Evolutionary conservation across 1,140 invertebrate species (phyloP), one percentile per base, ranked within the genome.

Genomic region (Hycleus phaleratus): DNA sequence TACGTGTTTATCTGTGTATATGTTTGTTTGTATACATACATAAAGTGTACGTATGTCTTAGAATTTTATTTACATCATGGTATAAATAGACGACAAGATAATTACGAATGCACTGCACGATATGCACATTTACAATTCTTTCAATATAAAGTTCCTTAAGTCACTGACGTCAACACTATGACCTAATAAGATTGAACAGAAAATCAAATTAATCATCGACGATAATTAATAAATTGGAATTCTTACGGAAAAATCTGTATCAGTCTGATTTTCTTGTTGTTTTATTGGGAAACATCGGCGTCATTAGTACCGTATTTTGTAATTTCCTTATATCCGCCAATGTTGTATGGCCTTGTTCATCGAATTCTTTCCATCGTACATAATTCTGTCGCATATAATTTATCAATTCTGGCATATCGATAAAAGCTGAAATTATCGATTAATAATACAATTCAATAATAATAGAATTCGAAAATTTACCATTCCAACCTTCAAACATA

Each of bases 401-500:
- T 48, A 95, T 84, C 60, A 95, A 78, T 76, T 95, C 91, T 1
- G 92, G 92, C 79, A 95, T 87, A 73, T 95, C 91, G 68, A 93
- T 89, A 73, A 95, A 93, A 49, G 87, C 93, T 96, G 73, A 38
- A 81, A 79, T 38, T 57, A 64, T 12, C 10, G 4, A 9, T 54
- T 18, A 52, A 45, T 49, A 49, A 38, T 26, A 40, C 12, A 32
- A 26, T 54, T 47, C 45, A 49, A 52, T 42, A 59, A 56, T 32
- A 53, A 18, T 18, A 1, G 43, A 10, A 58, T n/a, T 48, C 6
- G 7, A n/a, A 74, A 83, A 11, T 18, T 82, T 74, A 97, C 94
- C 87, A 74, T 95, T 88, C 93, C 93, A 97, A 25, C 92, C 89
- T 69, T 95, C 92, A 79, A 96, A 94, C 94, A 98, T 97, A 72